phyloP scores from a whole-genome alignment of 2,888 invertebrate species.

The Druceiella hillmani region DNA sequence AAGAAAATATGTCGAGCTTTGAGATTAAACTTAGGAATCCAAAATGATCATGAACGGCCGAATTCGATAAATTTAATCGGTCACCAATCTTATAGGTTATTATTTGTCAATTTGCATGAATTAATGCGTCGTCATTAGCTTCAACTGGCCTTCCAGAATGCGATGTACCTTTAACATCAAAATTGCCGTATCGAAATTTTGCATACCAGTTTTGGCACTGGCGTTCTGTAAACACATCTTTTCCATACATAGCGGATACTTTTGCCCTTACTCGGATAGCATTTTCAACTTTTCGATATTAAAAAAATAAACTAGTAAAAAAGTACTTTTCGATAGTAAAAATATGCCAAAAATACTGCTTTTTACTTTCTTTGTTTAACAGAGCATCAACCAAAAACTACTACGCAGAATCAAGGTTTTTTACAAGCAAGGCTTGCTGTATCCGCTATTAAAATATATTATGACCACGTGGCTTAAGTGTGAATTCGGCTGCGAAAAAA shows the following conservation, averaged over 20 bases:
- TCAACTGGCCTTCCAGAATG: neutral
- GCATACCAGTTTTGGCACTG: no score
- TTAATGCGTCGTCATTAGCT: no score
- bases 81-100: slow-evolving; percentile 19
- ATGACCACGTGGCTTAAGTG: neutral
- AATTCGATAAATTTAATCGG: slow-evolving; percentile 18
- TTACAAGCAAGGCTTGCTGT: neutral
- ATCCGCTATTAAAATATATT: neutral
- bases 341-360: neutral
- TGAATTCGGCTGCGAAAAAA: neutral
- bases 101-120: no score
- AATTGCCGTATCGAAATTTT: no score
- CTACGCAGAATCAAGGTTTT: neutral
- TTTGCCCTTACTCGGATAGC: no score
- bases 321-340: neutral
- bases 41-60: slow-evolving; percentile 16
- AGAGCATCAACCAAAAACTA: no score
- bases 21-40: slow-evolving; percentile 16
- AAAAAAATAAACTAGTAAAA: no score
- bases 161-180: neutral
- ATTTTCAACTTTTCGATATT: no score
- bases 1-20: slow-evolving; percentile 16
- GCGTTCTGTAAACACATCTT: neutral
- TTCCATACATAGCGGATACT: neutral
- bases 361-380: neutral